Evolutionary conservation across 2,797 vertebrate species (phyloP), one percentile per base, ranked within the genome.

Genomic region (Syngnathus rostellatus): DNA sequence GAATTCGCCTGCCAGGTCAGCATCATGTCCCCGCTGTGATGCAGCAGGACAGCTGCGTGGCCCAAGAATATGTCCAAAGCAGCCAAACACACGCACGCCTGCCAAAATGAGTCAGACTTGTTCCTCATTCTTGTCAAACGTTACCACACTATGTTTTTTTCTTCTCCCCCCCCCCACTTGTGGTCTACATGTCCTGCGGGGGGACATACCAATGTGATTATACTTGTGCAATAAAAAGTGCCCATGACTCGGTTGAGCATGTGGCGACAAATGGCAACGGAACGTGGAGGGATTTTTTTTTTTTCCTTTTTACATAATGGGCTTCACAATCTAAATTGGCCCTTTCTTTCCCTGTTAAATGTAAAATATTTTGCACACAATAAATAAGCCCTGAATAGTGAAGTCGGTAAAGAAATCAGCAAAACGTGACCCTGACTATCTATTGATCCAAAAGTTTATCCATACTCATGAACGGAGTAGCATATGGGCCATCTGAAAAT

Each of bases 1-100:
- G 84, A 91, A 91, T 88, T 88, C 76, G 88, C 84, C 89, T 92
- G 92, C 89, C 83, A 83, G 75, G 78, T 92, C 91, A 92, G 90
- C 88, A 89, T 81, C 84, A 84, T 89, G 88, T 89, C 87, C 78
- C 21, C 21, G 46, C 68, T 84, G 82, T 90, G 91, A 93, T 81
- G 74, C 67, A 58, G 25, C 2, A 2, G 65, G 85, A 91, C 92
- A 93, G 92, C 91, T 93, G 92, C 87, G 84, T 63, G 53, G 60
- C 78, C 85, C 85, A 79, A 87, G 86, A 91, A 91, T 89, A 92
- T 68, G 78, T 85, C 84, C 77, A 55, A 82, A 81, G 67, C 76
- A 72, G 84, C 87, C 84, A 75, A 83, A 86, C 79, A 70, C 67
- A 67, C 72, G 69, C 70, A 31, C 21, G 63, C 60, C 31, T 8